phyloP scores from a whole-genome alignment of 1,140 invertebrate genomes.

The Drosophila nigromelanica region DNA sequence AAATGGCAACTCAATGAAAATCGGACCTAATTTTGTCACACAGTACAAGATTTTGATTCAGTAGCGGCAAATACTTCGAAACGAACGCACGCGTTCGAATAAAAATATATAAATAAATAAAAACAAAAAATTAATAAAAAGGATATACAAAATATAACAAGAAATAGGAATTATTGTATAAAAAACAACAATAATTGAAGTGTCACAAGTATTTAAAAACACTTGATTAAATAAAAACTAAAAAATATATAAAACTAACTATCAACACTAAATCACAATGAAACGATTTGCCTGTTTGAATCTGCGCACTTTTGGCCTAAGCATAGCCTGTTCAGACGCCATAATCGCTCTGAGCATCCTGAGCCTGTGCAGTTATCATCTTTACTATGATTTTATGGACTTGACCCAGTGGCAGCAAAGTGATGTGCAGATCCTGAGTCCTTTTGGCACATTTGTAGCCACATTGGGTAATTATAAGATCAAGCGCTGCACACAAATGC shows the following conservation, averaged over 20 bases:
- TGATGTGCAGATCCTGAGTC: conserved; percentile 67
- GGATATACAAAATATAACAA: neutral
- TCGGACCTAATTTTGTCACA: conserved; percentile 51
- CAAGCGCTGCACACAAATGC: neutral
- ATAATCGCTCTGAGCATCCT: conserved; percentile 57
- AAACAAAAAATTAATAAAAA: conserved; percentile 2
- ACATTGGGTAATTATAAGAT: conserved; percentile 55
- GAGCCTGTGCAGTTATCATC: conserved; percentile 63
- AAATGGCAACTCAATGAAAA: conserved; percentile 58
- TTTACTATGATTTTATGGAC: conserved; percentile 72
- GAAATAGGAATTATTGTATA: neutral
- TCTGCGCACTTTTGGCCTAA: conserved; percentile 64
- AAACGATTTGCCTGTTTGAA: conserved; percentile 78
- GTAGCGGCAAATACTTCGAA: conserved; percentile 53
- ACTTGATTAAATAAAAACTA: neutral
- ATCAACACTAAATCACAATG: conserved; percentile 36
- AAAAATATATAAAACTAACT: neutral
- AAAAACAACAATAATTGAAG: neutral
- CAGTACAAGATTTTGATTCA: conserved; percentile 40
- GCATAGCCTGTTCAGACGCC: conserved; percentile 69
- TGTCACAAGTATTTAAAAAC: no score
- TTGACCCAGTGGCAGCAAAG: conserved; percentile 64
- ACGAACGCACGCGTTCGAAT: conserved; percentile 50
- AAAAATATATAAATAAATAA: conserved; percentile 1
- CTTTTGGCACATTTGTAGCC: conserved; percentile 63